Percentiles rank a stretch among this genome's conserved stretches.
These are phyloP conservation scores for Promerops cafer DNA, from an alignment of 2,113 vertebrate genomes.

Conservation along the genomic window DNA sequence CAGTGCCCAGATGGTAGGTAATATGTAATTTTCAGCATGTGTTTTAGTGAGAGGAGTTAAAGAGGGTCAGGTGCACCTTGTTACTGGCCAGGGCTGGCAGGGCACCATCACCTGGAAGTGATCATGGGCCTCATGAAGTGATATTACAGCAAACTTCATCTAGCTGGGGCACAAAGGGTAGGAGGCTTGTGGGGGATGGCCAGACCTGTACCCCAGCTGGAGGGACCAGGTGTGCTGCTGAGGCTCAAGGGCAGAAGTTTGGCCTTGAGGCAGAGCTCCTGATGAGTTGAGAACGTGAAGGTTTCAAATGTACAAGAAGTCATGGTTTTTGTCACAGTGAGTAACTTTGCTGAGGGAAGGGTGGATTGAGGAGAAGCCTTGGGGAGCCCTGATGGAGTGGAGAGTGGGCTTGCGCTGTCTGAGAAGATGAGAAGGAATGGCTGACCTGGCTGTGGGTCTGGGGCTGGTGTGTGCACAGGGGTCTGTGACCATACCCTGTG, in stretches of 20 bases:
- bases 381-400: neutral
- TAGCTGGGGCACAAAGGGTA: neutral
- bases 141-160: neutral
- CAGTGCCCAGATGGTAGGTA: fast-evolving
- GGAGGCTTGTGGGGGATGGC: neutral
- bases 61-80: neutral
- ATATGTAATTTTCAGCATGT: fast-evolving
- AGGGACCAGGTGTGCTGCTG: neutral
- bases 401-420: neutral
- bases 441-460: neutral
- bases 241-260: neutral
- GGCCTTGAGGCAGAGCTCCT: neutral
- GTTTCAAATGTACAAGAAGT: neutral
- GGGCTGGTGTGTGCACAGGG: neutral
- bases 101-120: neutral
- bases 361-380: neutral
- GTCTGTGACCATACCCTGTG: neutral
- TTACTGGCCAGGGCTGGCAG: neutral
- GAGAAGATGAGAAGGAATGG: neutral
- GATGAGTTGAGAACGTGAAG: neutral
- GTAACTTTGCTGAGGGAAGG: neutral
- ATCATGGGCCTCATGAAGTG: fast-evolving
- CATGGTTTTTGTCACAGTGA: fast-evolving
- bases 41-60: neutral
- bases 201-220: too few species aligned